Evolutionary conservation across 2,888 invertebrate species (phyloP), one percentile per base, ranked within the genome.

Genomic region (Polydesmus complanatus): DNA sequence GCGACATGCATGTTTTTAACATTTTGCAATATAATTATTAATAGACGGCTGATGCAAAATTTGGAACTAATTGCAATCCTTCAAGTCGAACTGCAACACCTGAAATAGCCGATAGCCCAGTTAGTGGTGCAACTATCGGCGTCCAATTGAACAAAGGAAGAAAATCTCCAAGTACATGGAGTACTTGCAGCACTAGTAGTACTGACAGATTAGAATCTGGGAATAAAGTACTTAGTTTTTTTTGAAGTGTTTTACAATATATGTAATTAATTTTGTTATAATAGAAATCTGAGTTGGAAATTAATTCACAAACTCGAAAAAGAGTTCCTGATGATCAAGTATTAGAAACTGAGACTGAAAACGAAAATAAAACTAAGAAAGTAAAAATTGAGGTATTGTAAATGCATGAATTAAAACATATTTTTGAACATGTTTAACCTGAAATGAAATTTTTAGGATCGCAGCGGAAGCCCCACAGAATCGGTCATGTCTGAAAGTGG

Each of bases 171-270:
- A 71, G 72, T 47, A 69, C 67, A n/a, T 69, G 69, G 49, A 73
- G 72, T 64, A 70, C 70, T 23, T 71, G 71, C 65, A 73, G 72
- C 61, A 72, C 67, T 56, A 70, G 70, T 64, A 71, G 70, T 65
- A 65, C 68, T 25, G 71, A 71, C 60, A 68, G 59, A 47, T 47
- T 51, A 2, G 64, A 66, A 1, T 60, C 58, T 25, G 63, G 62
- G 47, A 65, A 65, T 56, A 67, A 66, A 51, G 51, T 56, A n/a
- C 5, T 51, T 26, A 27, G 27, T 37, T 5, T 14, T 37, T 14
- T 8, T 37, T 37, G 14, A 37, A 37, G 37, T 37, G 5, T 37
- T 37, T 5, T 37, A 37, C 14, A 8, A 8, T 27, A 5, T 18
- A 22, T 25, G 3, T 27, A 14, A 19, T 21, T 56, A n/a, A 5